Base-by-base conservation (phyloP, 1,140 invertebrate species). In the Ips nitidus region DNA sequence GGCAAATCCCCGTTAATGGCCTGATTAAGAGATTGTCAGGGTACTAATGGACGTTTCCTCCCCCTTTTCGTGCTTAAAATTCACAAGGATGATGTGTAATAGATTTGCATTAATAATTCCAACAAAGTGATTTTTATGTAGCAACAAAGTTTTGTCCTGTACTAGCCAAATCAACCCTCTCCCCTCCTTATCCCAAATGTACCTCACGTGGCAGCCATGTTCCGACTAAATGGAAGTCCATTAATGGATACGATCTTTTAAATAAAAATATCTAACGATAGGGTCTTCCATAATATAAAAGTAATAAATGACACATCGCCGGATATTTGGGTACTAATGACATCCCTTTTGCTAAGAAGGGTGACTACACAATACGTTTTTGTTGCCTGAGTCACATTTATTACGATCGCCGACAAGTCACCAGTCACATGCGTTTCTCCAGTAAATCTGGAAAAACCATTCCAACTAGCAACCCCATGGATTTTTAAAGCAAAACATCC, bases 1-100 rank as follows among this genome's bases (percentile, higher is more conserved):
- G 38, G 53, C 53, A 56, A 40, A 56, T 56, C 75, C 22, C 70
- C 77, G 53, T 38, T 78, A 78, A 78, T 78, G 77, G 77, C 66
- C 73, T 78, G 77, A 78, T 78, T 78, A 78, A 76, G 76, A 76
- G 76, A 78, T 77, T 77, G 66, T 56, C 62, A 41, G 57, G 47
- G 45, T 56, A 75, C 73, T 75, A 75, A 75, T 75, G 71, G 72
- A 74, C 73, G 63, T 66, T 71, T 71, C 69, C 74, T 73, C 70
- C 47, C 47, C 22, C 22, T 71, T 55, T 42, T 36, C 53, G 45
- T 50, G 22, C 38, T 56, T 56, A 56, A 56, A 56, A 56, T 56
- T 56, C 38, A 56, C n/a, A 56, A 56, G 53, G 53, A 50, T 50
- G 45, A 50, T 8, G 45, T 22, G 45, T 22, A 50, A 50, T 50